Base-by-base conservation (phyloP, 2,888 invertebrate genomes). In the Aphodius granarius region DNA sequence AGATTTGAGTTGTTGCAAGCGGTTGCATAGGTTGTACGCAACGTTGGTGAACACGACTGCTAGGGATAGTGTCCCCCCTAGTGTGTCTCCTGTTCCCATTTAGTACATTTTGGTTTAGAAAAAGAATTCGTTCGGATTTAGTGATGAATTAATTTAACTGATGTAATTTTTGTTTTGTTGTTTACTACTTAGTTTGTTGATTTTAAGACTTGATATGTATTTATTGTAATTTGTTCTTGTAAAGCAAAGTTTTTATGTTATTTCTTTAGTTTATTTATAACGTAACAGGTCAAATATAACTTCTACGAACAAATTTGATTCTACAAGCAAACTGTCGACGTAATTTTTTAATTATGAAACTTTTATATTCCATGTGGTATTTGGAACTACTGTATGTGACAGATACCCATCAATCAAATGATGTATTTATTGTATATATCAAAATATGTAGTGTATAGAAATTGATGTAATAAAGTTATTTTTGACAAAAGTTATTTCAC, bases 1-100 rank as follows among this genome's bases (percentile, higher is more conserved):
- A 83, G 89, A 91, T 21, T 88, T 92, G 78, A 92, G 91, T 81
- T 93, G 92, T 84, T 91, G 91, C 81, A 88, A 87, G 17, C 75
- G 79, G 16, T 63, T 85, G 23, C 83, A 84, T 22, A 83, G 80
- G 76, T 85, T 85, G 4, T 86, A 86, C 80, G 83, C 85, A 5
- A 81, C 83, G 18, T 78, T 85, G 72, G 79, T 80, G 18, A 78
- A 79, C 66, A 80, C 80, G 63, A 79, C 76, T 73, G 79, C 78
- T 63, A 78, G 73, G 66, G 72, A 74, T 18, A n/a, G n/a, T n/a
- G n/a, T n/a, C n/a, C n/a, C n/a, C n/a, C 73, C 77, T 63, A 74
- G 75, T 64, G 22, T 21, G 21, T 22, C 68, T 9, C 13, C 21
- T 6, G 43, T 43, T 9, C 43, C 43, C 9, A 43, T 43, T 43